These are phyloP conservation scores for Ormyrus pomaceus DNA, from an alignment of 2,888 invertebrate species.

Conservation along the genomic window DNA sequence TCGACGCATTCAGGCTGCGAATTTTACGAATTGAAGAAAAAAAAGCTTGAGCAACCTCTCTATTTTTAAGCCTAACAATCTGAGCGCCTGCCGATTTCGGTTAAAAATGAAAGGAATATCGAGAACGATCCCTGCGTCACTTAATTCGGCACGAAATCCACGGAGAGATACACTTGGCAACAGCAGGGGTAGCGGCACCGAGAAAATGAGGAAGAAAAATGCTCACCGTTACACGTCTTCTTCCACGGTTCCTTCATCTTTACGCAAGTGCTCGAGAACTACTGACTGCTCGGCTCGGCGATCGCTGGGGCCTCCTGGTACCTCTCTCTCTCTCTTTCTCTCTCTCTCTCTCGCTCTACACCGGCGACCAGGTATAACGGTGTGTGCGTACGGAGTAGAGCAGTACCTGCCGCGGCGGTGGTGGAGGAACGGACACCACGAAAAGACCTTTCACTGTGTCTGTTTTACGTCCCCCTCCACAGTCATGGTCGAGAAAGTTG, in stretches of 20 bases:
- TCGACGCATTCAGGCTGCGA: no score
- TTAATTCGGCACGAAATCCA: neutral
- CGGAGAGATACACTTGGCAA: constrained; percentile 14
- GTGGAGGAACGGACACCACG: constrained; percentile 7
- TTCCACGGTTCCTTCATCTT: constrained; percentile 59
- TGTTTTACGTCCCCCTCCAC: constrained; percentile 5
- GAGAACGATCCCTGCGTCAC: no score
- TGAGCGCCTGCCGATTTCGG: no score
- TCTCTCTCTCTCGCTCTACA: neutral
- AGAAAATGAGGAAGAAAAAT: constrained; percentile 8
- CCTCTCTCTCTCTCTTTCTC: constrained; percentile 21
- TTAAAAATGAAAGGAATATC: no score
- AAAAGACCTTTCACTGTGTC: constrained; percentile 54
- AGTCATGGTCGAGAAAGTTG: constrained; percentile 59
- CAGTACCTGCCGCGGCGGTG: constrained; percentile 24
- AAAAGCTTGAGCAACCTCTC: no score
- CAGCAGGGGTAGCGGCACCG: neutral
- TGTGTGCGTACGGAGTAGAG: constrained; percentile 14
- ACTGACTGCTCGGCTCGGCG: constrained; percentile 43
- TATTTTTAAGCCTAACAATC: no score
- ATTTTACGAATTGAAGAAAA: no score
- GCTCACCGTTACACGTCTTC: constrained; percentile 58
- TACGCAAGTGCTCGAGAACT: constrained; percentile 54
- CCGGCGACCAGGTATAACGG: constrained; percentile 20
- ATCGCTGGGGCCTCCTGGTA: constrained; percentile 25